These are phyloP conservation scores for Phyllopteryx taeniolatus DNA, from an alignment of 2,113 vertebrate species.

Conservation along the genomic window DNA sequence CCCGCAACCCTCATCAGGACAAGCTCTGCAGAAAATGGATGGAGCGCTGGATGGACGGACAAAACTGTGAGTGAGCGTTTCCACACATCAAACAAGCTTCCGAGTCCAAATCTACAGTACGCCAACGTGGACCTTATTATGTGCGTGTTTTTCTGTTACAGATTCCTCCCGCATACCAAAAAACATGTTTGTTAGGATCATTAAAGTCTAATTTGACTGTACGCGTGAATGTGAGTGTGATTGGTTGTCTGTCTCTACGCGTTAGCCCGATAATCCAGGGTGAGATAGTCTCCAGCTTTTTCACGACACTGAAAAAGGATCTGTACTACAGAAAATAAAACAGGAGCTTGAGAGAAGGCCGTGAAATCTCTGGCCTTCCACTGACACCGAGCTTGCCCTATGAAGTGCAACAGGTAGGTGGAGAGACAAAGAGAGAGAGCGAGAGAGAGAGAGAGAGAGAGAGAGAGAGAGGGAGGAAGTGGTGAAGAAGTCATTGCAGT, in stretches of 20 bases:
- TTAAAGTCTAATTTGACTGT: neutral
- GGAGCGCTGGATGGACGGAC: neutral
- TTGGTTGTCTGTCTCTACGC: neutral
- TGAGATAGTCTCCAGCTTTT: neutral
- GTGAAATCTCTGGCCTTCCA: neutral
- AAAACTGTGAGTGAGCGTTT: neutral
- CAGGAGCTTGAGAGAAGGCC: neutral
- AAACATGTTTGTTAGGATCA: constrained; percentile 7
- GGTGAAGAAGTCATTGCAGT: constrained; percentile 42
- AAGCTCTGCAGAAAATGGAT: neutral
- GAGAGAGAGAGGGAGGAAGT: constrained; percentile 44
- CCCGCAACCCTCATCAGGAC: neutral
- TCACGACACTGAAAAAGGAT: neutral
- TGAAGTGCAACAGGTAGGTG: constrained; percentile 39
- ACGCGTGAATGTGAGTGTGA: neutral
- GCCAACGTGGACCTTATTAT: neutral
- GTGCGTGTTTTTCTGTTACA: neutral
- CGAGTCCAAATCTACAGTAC: neutral
- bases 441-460: constrained; percentile 21
- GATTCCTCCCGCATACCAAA: constrained; percentile 7
- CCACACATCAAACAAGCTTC: neutral
- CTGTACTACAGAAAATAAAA: neutral
- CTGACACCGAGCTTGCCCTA: constrained; percentile 3
- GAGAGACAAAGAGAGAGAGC: constrained; percentile 21
- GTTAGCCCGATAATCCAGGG: neutral